These are phyloP conservation scores for Orientallactaga bullata DNA, from an alignment of 2,113 vertebrate species.

Conservation along the genomic window DNA sequence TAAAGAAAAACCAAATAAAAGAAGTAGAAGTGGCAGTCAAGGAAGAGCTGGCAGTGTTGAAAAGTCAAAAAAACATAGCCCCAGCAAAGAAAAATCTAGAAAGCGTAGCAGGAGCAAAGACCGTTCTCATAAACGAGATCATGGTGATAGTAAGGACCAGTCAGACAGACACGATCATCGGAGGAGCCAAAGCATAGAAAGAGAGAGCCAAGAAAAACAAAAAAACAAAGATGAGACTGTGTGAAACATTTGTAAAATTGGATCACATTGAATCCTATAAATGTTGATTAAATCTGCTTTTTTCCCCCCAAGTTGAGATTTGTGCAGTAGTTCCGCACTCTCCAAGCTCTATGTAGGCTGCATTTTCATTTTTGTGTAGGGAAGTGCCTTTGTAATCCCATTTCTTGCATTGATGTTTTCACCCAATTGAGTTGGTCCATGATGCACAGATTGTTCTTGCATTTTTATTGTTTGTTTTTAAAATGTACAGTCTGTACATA, in stretches of 20 bases:
- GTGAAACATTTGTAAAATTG: constrained; percentile 88
- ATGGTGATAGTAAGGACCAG: constrained; percentile 91
- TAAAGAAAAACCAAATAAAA: constrained; percentile 89
- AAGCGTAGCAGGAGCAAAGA: constrained; percentile 94
- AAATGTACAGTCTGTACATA: constrained; percentile 96
- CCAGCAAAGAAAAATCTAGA: constrained; percentile 90
- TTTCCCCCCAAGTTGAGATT: constrained; percentile 87
- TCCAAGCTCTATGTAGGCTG: constrained; percentile 88
- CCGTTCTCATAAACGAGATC: constrained; percentile 90
- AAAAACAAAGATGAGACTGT: constrained; percentile 90
- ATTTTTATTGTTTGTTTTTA: constrained; percentile 90
- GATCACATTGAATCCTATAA: constrained; percentile 93
- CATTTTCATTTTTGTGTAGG: constrained; percentile 90
- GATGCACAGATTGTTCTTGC: constrained; percentile 88
- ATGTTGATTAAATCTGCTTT: constrained; percentile 89
- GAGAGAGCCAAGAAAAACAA: constrained; percentile 88
- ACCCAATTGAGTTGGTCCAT: constrained; percentile 86
- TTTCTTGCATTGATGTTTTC: constrained; percentile 87
- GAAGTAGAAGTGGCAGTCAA: constrained; percentile 89
- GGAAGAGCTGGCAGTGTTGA: constrained; percentile 91
- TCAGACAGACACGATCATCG: constrained; percentile 88
- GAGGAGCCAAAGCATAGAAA: constrained; percentile 93
- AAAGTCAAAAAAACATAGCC: constrained; percentile 91
- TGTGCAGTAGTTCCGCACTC: constrained; percentile 90
- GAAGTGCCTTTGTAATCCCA: constrained; percentile 93